A percentile compares a stretch with the other conserved stretches of the same genome.
phyloP scores from a whole-genome alignment of 2,888 invertebrate genomes.

The Abscondita cerata region DNA sequence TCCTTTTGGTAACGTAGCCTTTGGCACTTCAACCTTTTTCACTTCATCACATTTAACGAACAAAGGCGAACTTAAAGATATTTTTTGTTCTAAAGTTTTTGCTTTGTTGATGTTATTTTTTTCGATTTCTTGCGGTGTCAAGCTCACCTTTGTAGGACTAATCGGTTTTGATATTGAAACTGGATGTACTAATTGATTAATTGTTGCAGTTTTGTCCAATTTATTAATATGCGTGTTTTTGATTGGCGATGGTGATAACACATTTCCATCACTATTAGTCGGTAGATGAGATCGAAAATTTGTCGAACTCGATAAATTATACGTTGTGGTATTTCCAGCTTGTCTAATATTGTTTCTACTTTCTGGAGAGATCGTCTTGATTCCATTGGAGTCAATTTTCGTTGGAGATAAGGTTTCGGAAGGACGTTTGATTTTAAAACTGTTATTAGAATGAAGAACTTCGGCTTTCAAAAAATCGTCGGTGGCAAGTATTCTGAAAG shows the following conservation, averaged over 20 bases:
- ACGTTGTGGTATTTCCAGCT: constrained; percentile 72
- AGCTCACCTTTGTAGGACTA: constrained; percentile 61
- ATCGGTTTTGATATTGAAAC: constrained; percentile 30
- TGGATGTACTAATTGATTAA: constrained; percentile 12
- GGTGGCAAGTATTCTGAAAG: constrained; percentile 31
- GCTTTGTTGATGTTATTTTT: constrained; percentile 73
- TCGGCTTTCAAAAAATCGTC: constrained; percentile 38
- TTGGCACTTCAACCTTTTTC: constrained; percentile 36
- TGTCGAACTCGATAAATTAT: constrained; percentile 61
- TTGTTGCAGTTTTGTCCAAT: constrained; percentile 19
- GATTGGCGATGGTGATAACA: constrained; percentile 1
- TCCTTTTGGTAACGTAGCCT: constrained; percentile 49
- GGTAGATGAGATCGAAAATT: constrained; percentile 53
- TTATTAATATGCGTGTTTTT: constrained; percentile 21
- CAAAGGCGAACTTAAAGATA: constrained; percentile 53
- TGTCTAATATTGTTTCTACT: constrained; percentile 68
- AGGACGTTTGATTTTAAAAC: constrained; percentile 19
- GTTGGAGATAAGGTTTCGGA: constrained; percentile 27
- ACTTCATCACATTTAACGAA: constrained; percentile 49
- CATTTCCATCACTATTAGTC: constrained; percentile 25
- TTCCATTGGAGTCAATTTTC: constrained; percentile 32
- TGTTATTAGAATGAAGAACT: constrained; percentile 33
- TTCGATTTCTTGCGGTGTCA: constrained; percentile 70
- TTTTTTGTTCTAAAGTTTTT: constrained; percentile 64
- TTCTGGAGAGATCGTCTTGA: constrained; percentile 40